phyloP scores from a whole-genome alignment of 1,140 invertebrate species.

The Colletes gigas region DNA sequence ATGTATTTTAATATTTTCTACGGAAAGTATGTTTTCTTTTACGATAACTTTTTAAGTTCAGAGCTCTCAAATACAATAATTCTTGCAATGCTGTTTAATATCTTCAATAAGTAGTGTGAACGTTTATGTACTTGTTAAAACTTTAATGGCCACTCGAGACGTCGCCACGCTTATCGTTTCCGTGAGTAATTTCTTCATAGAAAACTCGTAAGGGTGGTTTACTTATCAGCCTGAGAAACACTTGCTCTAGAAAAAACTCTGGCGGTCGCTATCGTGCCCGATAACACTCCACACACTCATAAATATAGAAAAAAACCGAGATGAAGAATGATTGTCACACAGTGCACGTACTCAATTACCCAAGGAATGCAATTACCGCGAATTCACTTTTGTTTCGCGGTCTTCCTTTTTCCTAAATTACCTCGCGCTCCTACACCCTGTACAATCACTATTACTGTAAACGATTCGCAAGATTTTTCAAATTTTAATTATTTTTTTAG shows the following conservation, averaged over 20 bases:
- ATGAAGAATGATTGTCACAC: slow-evolving; percentile 43
- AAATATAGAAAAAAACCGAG: slow-evolving; percentile 9
- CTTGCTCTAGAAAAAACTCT: slow-evolving; percentile 44
- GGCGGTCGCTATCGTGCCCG: slow-evolving; percentile 20
- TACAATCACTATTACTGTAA: not conserved
- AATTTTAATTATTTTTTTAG: no score
- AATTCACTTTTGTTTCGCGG: slow-evolving; percentile 25
- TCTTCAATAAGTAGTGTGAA: slow-evolving; percentile 1
- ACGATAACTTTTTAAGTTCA: not conserved
- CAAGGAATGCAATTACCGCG: slow-evolving; percentile 34
- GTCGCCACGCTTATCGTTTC: slow-evolving; percentile 43
- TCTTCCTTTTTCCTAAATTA: not conserved
- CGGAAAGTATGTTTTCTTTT: not conserved
- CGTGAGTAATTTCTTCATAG: slow-evolving; percentile 50
- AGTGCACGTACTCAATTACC: slow-evolving; percentile 54
- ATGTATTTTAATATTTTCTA: not conserved
- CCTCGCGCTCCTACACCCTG: not conserved
- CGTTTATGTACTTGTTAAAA: not conserved
- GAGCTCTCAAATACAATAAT: not conserved
- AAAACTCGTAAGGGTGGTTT: slow-evolving; percentile 35
- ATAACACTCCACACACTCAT: slow-evolving; percentile 9
- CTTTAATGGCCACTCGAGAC: not conserved
- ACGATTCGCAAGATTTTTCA: not conserved
- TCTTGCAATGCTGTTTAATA: not conserved
- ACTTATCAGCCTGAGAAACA: slow-evolving; percentile 66